These are phyloP conservation scores for Penaeus vannamei DNA, from an alignment of 1,140 invertebrate genomes.

Conservation along the genomic window DNA sequence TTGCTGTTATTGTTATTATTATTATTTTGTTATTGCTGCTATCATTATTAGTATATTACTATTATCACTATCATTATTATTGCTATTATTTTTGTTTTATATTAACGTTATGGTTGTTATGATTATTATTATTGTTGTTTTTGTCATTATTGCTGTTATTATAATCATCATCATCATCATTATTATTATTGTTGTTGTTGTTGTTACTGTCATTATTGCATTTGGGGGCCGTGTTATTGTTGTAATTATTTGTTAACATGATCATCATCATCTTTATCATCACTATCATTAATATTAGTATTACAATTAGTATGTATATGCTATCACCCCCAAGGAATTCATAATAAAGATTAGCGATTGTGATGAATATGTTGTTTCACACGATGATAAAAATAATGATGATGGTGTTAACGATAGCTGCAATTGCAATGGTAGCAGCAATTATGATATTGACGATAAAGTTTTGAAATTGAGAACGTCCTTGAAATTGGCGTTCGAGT, in stretches of 20 bases:
- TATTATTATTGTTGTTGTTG: background rate
- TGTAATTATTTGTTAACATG: background rate
- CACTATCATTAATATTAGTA: background rate
- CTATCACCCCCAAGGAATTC: too few relatives aligned
- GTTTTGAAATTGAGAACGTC: too few relatives aligned
- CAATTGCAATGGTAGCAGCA: too few relatives aligned
- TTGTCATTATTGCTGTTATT: background rate
- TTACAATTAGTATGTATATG: background rate
- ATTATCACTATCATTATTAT: background rate
- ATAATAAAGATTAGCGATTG: too few relatives aligned
- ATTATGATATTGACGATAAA: too few relatives aligned
- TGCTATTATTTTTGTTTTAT: background rate
- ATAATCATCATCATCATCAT: background rate
- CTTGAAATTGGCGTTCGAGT: too few relatives aligned
- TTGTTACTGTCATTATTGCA: background rate
- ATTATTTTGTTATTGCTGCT: background rate
- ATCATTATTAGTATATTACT: background rate
- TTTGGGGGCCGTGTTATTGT: background rate
- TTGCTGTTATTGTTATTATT: too few relatives aligned
- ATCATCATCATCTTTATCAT: background rate
- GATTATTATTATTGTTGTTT: background rate
- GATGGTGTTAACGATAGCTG: too few relatives aligned
- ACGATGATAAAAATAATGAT: too few relatives aligned
- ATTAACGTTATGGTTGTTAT: background rate
- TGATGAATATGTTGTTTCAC: too few relatives aligned